phyloP scores from a whole-genome alignment of 35 echinoderm and acorn worm genomes.

The Ptychodera flava region DNA sequence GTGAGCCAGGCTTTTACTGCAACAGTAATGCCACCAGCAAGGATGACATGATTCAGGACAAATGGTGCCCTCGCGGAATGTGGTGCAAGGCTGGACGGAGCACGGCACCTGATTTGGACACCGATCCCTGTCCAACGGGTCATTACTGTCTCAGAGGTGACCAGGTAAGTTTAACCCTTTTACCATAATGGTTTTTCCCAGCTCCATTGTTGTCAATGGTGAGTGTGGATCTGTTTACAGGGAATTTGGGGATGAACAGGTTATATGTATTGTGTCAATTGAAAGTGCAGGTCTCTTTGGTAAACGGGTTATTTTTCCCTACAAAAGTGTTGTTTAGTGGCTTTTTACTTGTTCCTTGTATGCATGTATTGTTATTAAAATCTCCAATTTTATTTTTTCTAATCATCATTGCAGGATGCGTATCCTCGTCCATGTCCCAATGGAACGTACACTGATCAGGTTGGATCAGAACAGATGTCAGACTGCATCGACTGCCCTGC shows the following conservation, averaged over 20 bases:
- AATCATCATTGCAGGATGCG: conserved; percentile 55
- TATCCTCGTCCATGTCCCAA: conserved; percentile 86
- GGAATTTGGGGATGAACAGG: too few species aligned
- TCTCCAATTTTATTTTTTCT: too few species aligned
- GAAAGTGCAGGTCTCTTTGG: too few species aligned
- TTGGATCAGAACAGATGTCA: conserved; percentile 64
- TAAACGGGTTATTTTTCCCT: too few species aligned
- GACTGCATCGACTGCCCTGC: conserved; percentile 79
- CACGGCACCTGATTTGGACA: conserved; percentile 76
- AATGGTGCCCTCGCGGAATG: conserved; percentile 92
- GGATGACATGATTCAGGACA: conserved; percentile 73
- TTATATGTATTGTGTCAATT: too few species aligned
- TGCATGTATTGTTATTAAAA: too few species aligned
- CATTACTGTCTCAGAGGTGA: conserved; percentile 96
- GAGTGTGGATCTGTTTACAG: too few species aligned
- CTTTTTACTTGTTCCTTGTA: too few species aligned
- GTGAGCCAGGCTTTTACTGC: conserved; percentile 92
- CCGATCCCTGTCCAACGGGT: conserved; percentile 61
- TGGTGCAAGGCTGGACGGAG: conserved; percentile 52
- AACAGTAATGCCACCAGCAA: conserved; percentile 61
- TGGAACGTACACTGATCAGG: conserved; percentile 77
- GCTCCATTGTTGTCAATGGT: too few species aligned
- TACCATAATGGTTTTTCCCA: too few species aligned
- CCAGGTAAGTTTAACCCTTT: conserved; percentile 54
- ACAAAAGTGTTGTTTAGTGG: too few species aligned